Percentiles rank a stretch among this genome's conserved stretches.
Conservation (phyloP, 2,797 vertebrate genomes). For the Cryptoblepharus egeriae region DNA sequence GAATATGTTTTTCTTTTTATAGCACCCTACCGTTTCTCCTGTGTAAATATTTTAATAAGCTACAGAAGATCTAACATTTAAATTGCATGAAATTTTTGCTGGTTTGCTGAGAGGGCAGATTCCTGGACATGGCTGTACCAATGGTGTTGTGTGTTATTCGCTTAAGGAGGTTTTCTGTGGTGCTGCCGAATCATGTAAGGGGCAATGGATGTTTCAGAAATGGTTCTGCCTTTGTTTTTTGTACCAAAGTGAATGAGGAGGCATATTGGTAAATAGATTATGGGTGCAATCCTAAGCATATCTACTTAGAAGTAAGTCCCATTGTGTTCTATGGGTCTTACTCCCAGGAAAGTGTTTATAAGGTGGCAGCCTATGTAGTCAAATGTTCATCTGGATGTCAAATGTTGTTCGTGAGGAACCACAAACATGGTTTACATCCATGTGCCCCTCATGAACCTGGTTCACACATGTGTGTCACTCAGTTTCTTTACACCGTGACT, state of each 20-base stretch:
- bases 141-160: conserved; percentile 28
- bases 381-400: background rate
- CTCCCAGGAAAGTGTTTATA: too few relatives aligned
- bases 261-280: conserved; percentile 49
- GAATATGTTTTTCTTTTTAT: conserved; percentile 27
- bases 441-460: background rate
- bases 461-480: background rate
- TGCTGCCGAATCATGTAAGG: conserved; percentile 57
- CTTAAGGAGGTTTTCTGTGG: conserved; percentile 33
- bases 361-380: too few relatives aligned
- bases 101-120: conserved; percentile 70
- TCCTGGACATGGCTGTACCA: conserved; percentile 65
- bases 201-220: conserved; percentile 53
- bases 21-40: conserved; percentile 44
- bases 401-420: conserved; percentile 9
- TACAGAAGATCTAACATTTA: conserved; percentile 51
- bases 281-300: too few relatives aligned
- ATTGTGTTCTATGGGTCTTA: too few relatives aligned
- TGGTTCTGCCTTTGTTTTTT: conserved; percentile 45
- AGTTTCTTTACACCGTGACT: rapidly evolving
- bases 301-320: too few relatives aligned
- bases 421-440: background rate
- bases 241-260: conserved; percentile 45
- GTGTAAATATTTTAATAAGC: conserved; percentile 48
- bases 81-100: conserved; percentile 62